Base-by-base conservation (phyloP, 1,140 invertebrate genomes). In the Drosophila cardini region DNA sequence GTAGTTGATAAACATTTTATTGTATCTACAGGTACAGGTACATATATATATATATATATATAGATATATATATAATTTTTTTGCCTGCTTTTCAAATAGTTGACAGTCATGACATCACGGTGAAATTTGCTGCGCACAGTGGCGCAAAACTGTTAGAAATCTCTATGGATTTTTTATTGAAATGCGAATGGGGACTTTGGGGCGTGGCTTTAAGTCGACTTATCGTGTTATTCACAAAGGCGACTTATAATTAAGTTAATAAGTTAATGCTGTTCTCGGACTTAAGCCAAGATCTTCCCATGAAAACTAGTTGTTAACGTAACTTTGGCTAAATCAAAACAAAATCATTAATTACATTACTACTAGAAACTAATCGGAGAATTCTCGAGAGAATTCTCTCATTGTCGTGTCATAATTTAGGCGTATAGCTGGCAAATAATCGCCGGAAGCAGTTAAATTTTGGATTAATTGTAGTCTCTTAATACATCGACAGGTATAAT, bases 211-310 rank as follows among this genome's bases (percentile, higher is more conserved):
- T 26, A 4, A 26, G 21, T 3, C 21, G 21, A 5, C 21, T 26
- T 26, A 72, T 65, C 65, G 53, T 78, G 67, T 78, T 78, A 80
- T 76, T 76, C 82, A 82, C 76, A 70, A 81, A 45, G 10, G 40
- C 56, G 55, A 50, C 75, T 78, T 85, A 78, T 87, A 87, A 76
- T 82, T 78, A 87, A 82, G 71, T 48, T 87, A 85, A 87, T 85
- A 72, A 61, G 68, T 63, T 72, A 62, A 34, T 64, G 58, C 36
- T 32, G 30, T 26, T 58, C 32, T 32, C 34, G 52, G 26, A 68
- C 34, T 30, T 30, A 50, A 50, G 26, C 45, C 26, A 61, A 80
- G 48, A 77, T 85, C 43, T 86, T 82, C 61, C 60, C 78, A 72
- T 81, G 82, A 74, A 86, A 85, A 86, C 65, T 77, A 74, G 80